A percentile compares a stretch with the other conserved stretches of the same genome.
These are phyloP conservation scores for Trichomalopsis sarcophagae DNA, from an alignment of 1,140 invertebrate species.

Conservation along the genomic window DNA sequence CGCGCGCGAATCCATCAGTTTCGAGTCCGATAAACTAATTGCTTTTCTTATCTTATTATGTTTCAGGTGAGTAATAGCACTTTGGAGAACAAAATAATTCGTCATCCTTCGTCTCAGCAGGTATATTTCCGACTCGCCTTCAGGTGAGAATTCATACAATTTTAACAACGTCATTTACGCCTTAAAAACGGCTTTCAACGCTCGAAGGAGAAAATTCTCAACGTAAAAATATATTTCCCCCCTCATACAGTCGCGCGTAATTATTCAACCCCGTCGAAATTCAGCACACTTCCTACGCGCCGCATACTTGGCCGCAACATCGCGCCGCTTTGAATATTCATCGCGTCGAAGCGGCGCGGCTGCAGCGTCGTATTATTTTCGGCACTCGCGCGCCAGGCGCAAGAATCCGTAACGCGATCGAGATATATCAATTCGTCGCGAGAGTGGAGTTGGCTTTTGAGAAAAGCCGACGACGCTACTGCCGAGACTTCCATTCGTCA, in stretches of 20 bases:
- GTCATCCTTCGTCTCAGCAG: too few species aligned
- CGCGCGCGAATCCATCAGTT: slow-evolving; percentile 17
- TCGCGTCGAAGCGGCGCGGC: not conserved
- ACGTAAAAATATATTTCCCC: not conserved
- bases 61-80: slow-evolving; percentile 52
- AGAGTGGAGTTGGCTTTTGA: slow-evolving; percentile 20
- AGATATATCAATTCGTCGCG: slow-evolving; percentile 33
- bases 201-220: not conserved
- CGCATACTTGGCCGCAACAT: not conserved
- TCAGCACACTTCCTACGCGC: not conserved
- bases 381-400: not conserved
- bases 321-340: slow-evolving; percentile 1
- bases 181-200: too few species aligned
- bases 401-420: slow-evolving; percentile 17
- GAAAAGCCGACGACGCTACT: slow-evolving; percentile 1
- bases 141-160: not conserved
- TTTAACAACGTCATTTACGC: too few species aligned
- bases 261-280: not conserved
- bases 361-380: slow-evolving; percentile 27
- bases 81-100: slow-evolving; percentile 32
- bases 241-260: not conserved
- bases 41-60: slow-evolving; percentile 49
- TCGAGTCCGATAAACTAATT: slow-evolving; percentile 43
- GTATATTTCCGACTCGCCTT: slow-evolving; percentile 1
- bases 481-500: slow-evolving; percentile 13